A percentile compares a stretch with the other conserved stretches of the same genome.
Evolutionary conservation across 2,797 vertebrate species (phyloP).

Genomic region (Hyperoplus immaculatus): DNA sequence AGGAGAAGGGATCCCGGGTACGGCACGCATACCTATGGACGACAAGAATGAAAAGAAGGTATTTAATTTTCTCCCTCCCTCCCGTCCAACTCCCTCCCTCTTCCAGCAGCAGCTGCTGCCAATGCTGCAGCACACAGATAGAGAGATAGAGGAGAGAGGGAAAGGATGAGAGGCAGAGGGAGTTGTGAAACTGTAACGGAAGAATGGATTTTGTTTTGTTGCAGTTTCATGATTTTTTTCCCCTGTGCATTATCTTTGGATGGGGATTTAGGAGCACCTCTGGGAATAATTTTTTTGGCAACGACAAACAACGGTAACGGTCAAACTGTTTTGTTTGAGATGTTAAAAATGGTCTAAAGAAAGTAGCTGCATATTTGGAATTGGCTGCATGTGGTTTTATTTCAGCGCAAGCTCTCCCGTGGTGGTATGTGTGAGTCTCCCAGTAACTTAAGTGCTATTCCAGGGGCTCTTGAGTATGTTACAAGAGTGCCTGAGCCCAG

Average conservation of each 20-base stretch:
- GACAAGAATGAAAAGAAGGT: conserved; percentile 98
- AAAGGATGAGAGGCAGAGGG: conserved; percentile 59
- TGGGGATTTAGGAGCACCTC: conserved; percentile 57
- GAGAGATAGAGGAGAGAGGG: conserved; percentile 62
- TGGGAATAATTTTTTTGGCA: conserved; percentile 47
- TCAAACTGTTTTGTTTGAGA: conserved; percentile 52
- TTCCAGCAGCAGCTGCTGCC: conserved; percentile 66
- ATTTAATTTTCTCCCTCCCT: conserved; percentile 79
- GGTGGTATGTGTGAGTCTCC: conserved; percentile 48
- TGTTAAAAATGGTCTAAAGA: conserved; percentile 38
- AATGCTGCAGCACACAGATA: conserved; percentile 67
- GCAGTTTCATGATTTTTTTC: conserved; percentile 43
- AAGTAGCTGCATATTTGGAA: conserved; percentile 53
- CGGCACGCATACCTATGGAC: conserved; percentile 94
- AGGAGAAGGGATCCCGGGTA: conserved; percentile 96
- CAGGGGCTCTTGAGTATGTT: conserved; percentile 74
- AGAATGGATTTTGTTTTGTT: conserved; percentile 66
- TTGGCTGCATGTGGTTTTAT: conserved; percentile 56
- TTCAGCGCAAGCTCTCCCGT: conserved; percentile 36
- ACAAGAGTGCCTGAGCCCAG: conserved; percentile 67
- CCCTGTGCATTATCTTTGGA: conserved; percentile 48
- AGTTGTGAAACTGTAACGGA: conserved; percentile 68
- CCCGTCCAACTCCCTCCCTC: conserved; percentile 57
- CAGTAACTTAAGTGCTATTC: conserved; percentile 77
- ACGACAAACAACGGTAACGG: conserved; percentile 68